phyloP scores from a whole-genome alignment of 2,888 invertebrate species.

The Heliconius erato region DNA sequence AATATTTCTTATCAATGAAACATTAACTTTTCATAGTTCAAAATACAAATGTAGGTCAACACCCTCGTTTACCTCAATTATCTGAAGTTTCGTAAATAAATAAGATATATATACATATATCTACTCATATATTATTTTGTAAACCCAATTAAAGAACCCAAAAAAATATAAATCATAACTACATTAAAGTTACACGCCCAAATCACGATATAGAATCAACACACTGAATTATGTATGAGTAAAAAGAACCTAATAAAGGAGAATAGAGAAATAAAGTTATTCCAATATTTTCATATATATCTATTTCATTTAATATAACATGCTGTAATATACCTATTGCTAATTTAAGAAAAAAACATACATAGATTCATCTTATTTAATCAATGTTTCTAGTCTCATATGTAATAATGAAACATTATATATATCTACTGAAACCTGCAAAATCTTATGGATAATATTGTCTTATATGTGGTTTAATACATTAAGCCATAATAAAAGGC shows the following conservation, averaged over 20 bases:
- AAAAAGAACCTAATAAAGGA: too few relatives aligned
- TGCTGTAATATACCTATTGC: too few relatives aligned
- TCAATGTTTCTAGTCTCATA: neutral
- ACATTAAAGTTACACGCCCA: neutral
- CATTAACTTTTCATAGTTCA: conserved; percentile 1
- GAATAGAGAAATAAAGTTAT: too few relatives aligned
- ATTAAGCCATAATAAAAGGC: too few relatives aligned
- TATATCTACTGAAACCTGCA: too few relatives aligned
- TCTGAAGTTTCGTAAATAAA: neutral
- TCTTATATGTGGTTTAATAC: too few relatives aligned
- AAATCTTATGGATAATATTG: too few relatives aligned
- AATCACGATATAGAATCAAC: too few relatives aligned
- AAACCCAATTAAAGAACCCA: neutral
- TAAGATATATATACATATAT: neutral
- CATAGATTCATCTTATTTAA: neutral
- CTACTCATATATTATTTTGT: neutral
- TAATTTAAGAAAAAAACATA: too few relatives aligned
- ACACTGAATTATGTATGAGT: too few relatives aligned
- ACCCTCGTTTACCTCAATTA: neutral
- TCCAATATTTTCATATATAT: neutral
- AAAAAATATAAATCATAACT: too few relatives aligned
- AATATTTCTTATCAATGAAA: neutral
- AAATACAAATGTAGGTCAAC: conserved; percentile 6
- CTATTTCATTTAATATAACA: neutral
- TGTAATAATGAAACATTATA: neutral